Base-by-base conservation (phyloP, 2,888 invertebrate species). In the Fissipunctia ypsillon region DNA sequence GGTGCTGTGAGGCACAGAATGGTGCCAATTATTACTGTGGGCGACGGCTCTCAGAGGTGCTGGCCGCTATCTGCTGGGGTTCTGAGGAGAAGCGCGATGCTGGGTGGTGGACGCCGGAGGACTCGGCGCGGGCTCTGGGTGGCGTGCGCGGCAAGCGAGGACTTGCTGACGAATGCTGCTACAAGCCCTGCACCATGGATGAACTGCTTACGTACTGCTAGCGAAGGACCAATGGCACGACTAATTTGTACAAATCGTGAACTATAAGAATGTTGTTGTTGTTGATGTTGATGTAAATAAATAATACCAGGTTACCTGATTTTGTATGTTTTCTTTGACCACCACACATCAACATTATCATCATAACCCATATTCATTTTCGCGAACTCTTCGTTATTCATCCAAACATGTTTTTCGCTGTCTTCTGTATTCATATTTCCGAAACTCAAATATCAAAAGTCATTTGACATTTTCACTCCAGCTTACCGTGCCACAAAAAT, bases 131-230 rank as follows among this genome's bases (percentile, higher is more conserved):
- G 28, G 54, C 71, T 31, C 57, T 74, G 68, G 79, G 43, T 60
- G 76, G 72, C 3, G 4, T 52, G 75, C 89, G 85, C 2, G 87
- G 69, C 65, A 86, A 80, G 43, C 79, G 83, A 0, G 87, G 88
- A 0, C 77, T 88, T 0, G 87, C 86, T 3, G 74, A 86, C 19
- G 90, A 91, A 67, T 91, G 90, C 83, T 91, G 91, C 61, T 80
- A 79, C 2, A 88, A 89, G 12, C 72, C 89, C 1, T 91, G 90
- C 73, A 84, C 87, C 3, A 22, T 89, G 0, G 75, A 87, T 6
- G 88, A 88, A 52, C 76, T 90, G 63, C 60, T 88, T 9, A 60
- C 71, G 0, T 90, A 89, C 71, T 89, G 90, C 69, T 85, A 83
- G 57, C 1, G 35, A 28, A 35, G 22, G 9, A 66, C 43, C 43